Base-by-base conservation (phyloP, 2,888 invertebrate species). In the Prenolepis imparis region DNA sequence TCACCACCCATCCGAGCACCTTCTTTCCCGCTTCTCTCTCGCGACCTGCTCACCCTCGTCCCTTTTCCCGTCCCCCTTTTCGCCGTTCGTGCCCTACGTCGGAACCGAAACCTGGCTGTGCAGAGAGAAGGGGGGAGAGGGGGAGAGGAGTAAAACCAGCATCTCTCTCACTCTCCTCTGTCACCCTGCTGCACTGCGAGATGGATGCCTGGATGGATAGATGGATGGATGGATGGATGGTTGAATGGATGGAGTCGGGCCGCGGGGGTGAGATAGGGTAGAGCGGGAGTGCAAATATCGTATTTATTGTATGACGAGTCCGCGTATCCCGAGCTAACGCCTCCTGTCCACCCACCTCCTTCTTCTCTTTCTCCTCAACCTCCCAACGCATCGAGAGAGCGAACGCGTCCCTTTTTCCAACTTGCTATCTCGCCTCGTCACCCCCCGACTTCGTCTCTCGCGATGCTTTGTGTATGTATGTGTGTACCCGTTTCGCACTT, bases 251-350 rank as follows among this genome's bases (percentile, higher is more conserved):
- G 57, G 80, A 28, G 80, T 75, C 55, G 82, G 24, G 73, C 81
- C 52, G 87, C 78, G 88, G 61, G 87, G 52, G 39, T 72, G 78
- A 21, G 61, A 11, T 9, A 12, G 83, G 87, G 80, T 88, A 87
- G 86, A 59, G 90, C 88, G 88, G 88, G 90, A 89, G 91, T 89
- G 91, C 92, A 93, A 93, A 93, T 92, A 93, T 92, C 92, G 92
- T 92, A 93, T 93, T 94, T 94, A 93, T 93, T 92, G 93, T 93
- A 93, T 91, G 93, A 92, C 92, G 92, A 91, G 86, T 92, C 90
- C 90, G 90, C 91, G 90, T 91, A 88, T 91, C 90, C 89, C 90
- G 87, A 90, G 89, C 88, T 88, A 88, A 90, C 90, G 88, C 90
- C 88, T 91, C 90, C 91, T 90, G 88, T 88, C 91, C 88, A 88